A percentile compares a stretch with the other conserved stretches of the same genome.
Evolutionary conservation across 2,888 invertebrate species (phyloP).

Genomic region (Gryllus longicercus): DNA sequence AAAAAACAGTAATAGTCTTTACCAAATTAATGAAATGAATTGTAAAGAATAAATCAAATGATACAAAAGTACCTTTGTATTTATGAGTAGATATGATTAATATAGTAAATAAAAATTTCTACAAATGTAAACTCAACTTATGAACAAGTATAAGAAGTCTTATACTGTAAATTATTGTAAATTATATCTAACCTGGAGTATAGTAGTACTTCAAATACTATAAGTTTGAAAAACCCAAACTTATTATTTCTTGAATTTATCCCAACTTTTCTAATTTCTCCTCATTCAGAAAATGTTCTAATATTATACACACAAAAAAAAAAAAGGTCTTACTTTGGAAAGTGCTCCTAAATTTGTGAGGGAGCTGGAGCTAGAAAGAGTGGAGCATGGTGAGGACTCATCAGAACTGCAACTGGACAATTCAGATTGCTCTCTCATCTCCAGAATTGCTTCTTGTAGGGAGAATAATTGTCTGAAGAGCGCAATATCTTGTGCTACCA

Average conservation of each 20-base stretch:
- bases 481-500: conserved; percentile 34
- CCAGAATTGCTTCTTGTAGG: conserved; percentile 34
- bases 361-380: conserved; percentile 24
- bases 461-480: conserved; percentile 35
- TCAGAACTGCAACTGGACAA: conserved; percentile 20
- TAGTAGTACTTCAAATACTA: too few species aligned
- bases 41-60: neutral
- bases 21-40: neutral
- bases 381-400: conserved; percentile 25
- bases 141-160: too few species aligned
- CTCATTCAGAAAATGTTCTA: too few species aligned
- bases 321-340: neutral
- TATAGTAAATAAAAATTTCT: too few species aligned
- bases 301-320: neutral
- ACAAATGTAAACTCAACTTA: too few species aligned
- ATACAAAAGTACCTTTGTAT: neutral
- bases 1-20: neutral
- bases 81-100: too few species aligned
- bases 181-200: too few species aligned
- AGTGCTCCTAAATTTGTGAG: neutral
- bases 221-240: too few species aligned
- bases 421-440: conserved; percentile 32
- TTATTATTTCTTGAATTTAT: too few species aligned
- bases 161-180: too few species aligned
- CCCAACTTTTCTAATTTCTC: too few species aligned